Evolutionary conservation across 2,888 invertebrate genomes (phyloP).

Genomic region (Ischnura elegans): DNA sequence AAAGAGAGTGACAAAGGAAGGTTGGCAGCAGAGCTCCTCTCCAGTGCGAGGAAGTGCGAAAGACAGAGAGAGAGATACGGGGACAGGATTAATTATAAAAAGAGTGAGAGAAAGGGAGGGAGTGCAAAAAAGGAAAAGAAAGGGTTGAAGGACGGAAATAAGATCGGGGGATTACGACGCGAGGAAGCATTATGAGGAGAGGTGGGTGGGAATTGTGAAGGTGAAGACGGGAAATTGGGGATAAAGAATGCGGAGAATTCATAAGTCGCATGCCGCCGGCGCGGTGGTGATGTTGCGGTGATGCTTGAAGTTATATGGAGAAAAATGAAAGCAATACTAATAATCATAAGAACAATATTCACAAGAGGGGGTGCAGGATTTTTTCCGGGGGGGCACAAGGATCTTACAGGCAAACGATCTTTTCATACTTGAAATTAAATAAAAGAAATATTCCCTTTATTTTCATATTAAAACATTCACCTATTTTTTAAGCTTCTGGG

Average conservation of each 20-base stretch:
- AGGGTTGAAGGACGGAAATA: neutral
- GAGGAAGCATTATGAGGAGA: neutral
- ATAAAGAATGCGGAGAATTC: slow-evolving; percentile 8
- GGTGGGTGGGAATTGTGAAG: neutral
- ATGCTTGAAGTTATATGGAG: neutral
- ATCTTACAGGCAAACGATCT: too few relatives aligned
- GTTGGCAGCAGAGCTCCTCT: neutral
- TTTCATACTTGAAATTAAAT: too few relatives aligned
- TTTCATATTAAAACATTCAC: too few relatives aligned
- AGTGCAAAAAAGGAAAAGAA: neutral
- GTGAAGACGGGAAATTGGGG: slow-evolving; percentile 14
- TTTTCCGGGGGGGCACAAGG: too few relatives aligned
- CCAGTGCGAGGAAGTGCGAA: neutral
- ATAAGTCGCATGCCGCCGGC: neutral
- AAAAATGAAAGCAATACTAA: too few relatives aligned
- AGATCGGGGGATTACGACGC: slow-evolving; percentile 35
- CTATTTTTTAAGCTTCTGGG: too few relatives aligned
- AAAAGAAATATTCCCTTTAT: too few relatives aligned
- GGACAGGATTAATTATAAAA: slow-evolving; percentile 1
- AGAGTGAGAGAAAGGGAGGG: neutral
- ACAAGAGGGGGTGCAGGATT: too few relatives aligned
- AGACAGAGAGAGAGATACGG: neutral
- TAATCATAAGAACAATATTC: too few relatives aligned
- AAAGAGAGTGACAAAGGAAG: slow-evolving; percentile 9
- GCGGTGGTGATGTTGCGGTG: neutral